Evolutionary conservation across 30 jellyfish, hydroid and myxozoan species (phyloP).

Genomic region (Nemopilema nomurai): DNA sequence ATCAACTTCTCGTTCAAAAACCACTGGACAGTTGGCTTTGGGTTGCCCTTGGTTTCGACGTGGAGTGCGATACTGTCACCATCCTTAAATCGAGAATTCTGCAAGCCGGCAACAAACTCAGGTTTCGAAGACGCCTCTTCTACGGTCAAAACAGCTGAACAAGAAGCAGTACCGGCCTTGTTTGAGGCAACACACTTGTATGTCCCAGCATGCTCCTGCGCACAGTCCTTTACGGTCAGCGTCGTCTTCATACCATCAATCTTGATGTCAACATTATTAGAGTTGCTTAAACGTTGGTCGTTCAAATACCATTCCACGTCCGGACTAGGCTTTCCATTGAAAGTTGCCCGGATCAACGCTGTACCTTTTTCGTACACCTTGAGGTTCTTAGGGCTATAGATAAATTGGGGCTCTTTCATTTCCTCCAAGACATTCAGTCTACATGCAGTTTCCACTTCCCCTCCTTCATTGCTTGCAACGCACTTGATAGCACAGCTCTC

Average conservation of each 20-base stretch:
- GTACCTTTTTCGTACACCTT: conserved; percentile 66
- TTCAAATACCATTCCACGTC: conserved; percentile 72
- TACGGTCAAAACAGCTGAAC: conserved; percentile 66
- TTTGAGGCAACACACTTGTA: conserved; percentile 72
- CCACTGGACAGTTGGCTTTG: conserved; percentile 87
- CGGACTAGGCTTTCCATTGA: conserved; percentile 92
- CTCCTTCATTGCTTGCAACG: conserved; percentile 79
- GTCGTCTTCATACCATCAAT: conserved; percentile 71
- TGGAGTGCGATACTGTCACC: conserved; percentile 62
- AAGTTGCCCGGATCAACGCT: conserved; percentile 76
- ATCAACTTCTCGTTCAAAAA: conserved; percentile 64
- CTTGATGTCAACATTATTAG: conserved; percentile 48
- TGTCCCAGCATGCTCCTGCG: conserved; percentile 61
- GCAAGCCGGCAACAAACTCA: conserved; percentile 57
- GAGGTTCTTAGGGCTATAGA: conserved; percentile 72
- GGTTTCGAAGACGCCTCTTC: conserved; percentile 86
- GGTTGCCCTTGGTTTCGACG: conserved; percentile 81
- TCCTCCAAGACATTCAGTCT: conserved; percentile 65
- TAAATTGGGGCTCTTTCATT: conserved; percentile 65
- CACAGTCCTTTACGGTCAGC: conserved; percentile 48
- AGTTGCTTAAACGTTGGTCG: conserved; percentile 54
- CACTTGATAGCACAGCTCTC: conserved; percentile 75
- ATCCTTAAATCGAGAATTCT: conserved; percentile 41
- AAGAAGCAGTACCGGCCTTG: conserved; percentile 73
- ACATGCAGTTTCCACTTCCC: conserved; percentile 73